Base-by-base conservation (phyloP, 1,140 invertebrate species). In the Rhyacophila brunnea region DNA sequence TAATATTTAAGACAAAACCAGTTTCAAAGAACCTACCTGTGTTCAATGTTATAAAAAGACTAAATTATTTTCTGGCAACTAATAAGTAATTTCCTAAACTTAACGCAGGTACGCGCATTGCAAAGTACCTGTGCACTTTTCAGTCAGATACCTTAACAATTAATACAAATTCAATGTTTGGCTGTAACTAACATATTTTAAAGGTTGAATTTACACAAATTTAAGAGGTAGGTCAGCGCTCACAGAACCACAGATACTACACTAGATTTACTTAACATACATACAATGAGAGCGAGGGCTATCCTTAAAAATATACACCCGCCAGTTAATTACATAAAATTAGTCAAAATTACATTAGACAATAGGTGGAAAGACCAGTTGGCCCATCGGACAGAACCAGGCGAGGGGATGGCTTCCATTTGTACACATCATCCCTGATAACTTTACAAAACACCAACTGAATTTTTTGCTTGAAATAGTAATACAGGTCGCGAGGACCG, bases 1-100 rank as follows among this genome's bases (percentile, higher is more conserved):
- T 77, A 76, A 76, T 5, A 75, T 75, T 75, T 62, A 77, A 74
- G 75, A 79, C 77, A 76, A 79, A 78, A 75, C 75, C 75, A 73
- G 74, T 77, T 70, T 69, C 74, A 55, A 50, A 73, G 60, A 79
- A 74, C 77, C 75, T 78, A 78, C 77, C 75, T 78, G 76, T 73
- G 70, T 72, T 75, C 74, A n/a, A n/a, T n/a, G n/a, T n/a, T 28
- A 9, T 28, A 5, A 28, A 9, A 28, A 28, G 23, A 28, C 23
- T 28, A 28, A 28, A 77, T 77, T 78, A 75, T 77, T 60, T 57
- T 57, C 54, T 60, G 58, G 76, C 74, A 78, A 74, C 76, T 74
- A 58, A 60, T 60, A 77, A 79, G 75, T 72, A 76, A 77, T 74
- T 78, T 77, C 74, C 74, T 79, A 79, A 74, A 66, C 72, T 73